Evolutionary conservation across 2,797 vertebrate genomes (phyloP).

Genomic region (Cyclura pinguis): DNA sequence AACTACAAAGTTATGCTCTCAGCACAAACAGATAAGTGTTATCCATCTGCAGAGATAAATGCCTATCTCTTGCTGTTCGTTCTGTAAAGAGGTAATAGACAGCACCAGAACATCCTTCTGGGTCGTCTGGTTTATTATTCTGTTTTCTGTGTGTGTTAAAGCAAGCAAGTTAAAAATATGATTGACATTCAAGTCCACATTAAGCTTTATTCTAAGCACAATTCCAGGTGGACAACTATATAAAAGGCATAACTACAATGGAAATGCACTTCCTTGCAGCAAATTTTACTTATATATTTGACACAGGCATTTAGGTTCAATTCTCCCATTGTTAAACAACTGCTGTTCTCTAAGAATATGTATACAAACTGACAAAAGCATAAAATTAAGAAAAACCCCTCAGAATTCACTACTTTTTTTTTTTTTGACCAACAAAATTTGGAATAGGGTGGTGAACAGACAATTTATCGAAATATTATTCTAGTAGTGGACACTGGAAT

Average conservation of each 20-base stretch:
- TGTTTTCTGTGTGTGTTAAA: neutral
- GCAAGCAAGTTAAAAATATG: neutral
- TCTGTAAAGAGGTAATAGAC: slow-evolving; percentile 5
- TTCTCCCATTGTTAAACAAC: neutral
- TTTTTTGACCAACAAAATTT: neutral
- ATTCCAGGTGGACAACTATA: neutral
- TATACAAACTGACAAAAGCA: neutral
- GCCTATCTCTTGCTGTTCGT: neutral
- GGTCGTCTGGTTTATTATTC: neutral
- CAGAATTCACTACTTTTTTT: neutral
- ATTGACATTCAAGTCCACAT: neutral
- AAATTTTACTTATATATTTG: neutral
- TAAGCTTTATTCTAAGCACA: neutral
- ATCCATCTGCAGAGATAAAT: slow-evolving; percentile 19
- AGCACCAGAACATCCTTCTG: neutral
- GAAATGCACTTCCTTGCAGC: neutral
- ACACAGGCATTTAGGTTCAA: neutral
- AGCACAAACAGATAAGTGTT: slow-evolving; percentile 11
- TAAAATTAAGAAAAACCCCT: neutral
- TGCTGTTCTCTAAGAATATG: neutral
- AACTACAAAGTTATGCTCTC: slow-evolving; percentile 17
- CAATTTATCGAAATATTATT: no score
- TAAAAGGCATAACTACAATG: neutral
- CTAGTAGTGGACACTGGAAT: no score
- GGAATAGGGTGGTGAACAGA: neutral